A percentile compares a stretch with the other conserved stretches of the same genome.
Evolutionary conservation across 1,140 invertebrate species (phyloP).

Genomic region (Formica selysi): DNA sequence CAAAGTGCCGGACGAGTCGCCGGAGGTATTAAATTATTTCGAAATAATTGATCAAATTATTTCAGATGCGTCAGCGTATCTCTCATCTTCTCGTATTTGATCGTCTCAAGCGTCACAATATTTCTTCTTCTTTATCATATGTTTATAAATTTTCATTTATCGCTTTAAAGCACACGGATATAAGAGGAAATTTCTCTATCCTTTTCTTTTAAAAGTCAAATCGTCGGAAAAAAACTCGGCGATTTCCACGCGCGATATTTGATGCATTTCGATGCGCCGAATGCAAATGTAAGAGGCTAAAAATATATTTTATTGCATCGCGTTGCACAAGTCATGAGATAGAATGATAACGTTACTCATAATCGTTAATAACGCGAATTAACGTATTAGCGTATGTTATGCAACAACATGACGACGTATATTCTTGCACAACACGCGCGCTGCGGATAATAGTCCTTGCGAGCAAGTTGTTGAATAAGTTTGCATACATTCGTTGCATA

Average conservation of each 20-base stretch:
- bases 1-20: conserved; percentile 97
- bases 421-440: not conserved
- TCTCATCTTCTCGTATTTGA: not conserved
- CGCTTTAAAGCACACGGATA: not conserved
- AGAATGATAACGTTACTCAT: not conserved
- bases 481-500: not conserved
- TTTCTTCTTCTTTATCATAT: not conserved
- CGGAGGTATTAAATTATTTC: conserved; percentile 90
- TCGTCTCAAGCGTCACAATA: not conserved
- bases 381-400: not conserved
- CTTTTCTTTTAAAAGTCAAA: not conserved
- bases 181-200: not conserved
- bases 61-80: not conserved
- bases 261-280: not conserved
- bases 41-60: not conserved
- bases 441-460: not conserved
- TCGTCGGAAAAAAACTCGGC: not conserved
- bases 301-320: conserved; percentile 31
- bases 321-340: conserved; percentile 16
- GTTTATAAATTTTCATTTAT: not conserved
- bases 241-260: conserved; percentile 19
- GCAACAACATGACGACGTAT: not conserved
- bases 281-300: conserved; percentile 25
- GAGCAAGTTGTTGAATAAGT: not conserved
- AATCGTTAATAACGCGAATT: conserved; percentile 10